phyloP scores from a whole-genome alignment of 2,113 vertebrate species.

The Galeopterus variegatus region DNA sequence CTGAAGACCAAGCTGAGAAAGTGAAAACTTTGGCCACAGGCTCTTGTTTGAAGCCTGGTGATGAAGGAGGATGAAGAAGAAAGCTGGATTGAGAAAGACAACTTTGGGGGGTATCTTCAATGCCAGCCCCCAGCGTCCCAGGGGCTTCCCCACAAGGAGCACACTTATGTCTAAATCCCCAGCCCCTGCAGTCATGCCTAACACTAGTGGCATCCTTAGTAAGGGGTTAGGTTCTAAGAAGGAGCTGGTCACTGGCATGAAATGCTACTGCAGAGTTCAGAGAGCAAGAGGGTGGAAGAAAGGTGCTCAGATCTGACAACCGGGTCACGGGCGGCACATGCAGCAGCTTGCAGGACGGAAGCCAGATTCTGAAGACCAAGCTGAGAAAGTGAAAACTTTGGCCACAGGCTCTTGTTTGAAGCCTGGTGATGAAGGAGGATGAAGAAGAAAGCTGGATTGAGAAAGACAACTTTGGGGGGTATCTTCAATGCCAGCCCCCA shows the following conservation, averaged over 20 bases:
- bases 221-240: not conserved
- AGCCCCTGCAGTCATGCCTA: not conserved
- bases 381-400: too few relatives aligned
- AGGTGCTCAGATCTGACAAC: not conserved
- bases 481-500: not conserved
- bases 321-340: rapidly evolving
- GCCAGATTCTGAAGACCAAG: not conserved
- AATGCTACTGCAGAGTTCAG: not conserved
- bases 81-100: not conserved
- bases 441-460: not conserved
- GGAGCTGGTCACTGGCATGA: not conserved
- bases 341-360: rapidly evolving
- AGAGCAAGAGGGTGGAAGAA: not conserved
- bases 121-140: not conserved
- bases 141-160: not conserved
- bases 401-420: not conserved
- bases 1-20: not conserved
- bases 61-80: not conserved
- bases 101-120: not conserved
- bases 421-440: not conserved
- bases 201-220: not conserved
- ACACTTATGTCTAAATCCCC: not conserved
- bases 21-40: too few relatives aligned
- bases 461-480: not conserved
- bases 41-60: not conserved